A percentile compares a stretch with the other conserved stretches of the same genome.
Conservation (phyloP, 2,113 vertebrate species). For the Piaya cayana region DNA sequence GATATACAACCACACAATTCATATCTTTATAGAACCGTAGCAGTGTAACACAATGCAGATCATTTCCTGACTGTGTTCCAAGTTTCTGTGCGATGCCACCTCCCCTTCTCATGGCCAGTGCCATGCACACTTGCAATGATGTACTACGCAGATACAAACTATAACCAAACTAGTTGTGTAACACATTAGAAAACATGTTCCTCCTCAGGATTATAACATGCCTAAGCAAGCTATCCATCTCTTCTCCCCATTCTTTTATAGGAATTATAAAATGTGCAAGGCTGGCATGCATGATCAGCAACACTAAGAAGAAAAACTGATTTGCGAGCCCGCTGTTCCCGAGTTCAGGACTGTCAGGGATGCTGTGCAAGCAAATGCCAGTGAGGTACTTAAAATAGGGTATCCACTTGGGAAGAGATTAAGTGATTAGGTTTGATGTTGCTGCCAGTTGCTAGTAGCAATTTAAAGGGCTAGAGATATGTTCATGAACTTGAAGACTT, state of each 20-base stretch:
- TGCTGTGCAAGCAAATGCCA: slow-evolving; percentile 58
- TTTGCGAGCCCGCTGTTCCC: slow-evolving; percentile 22
- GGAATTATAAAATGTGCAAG: not conserved
- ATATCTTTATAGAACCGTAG: not conserved
- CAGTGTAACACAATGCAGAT: not conserved
- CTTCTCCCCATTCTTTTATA: not conserved
- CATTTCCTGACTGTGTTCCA: not conserved
- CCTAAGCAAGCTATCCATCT: not conserved
- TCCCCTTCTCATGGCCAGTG: not conserved
- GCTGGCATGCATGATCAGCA: not conserved
- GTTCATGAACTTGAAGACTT: not conserved
- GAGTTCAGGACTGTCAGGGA: slow-evolving; percentile 12
- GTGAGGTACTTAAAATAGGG: slow-evolving; percentile 49
- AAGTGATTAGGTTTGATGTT: slow-evolving; percentile 32
- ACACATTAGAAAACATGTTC: not conserved
- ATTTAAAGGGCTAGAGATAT: not conserved
- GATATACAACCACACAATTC: not conserved
- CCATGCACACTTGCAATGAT: not conserved
- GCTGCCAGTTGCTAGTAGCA: slow-evolving; percentile 47
- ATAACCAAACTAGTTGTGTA: not conserved
- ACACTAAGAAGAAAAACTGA: not conserved
- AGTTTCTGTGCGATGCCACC: not conserved
- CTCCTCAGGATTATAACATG: not conserved
- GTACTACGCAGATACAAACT: not conserved
- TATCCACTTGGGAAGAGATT: slow-evolving; percentile 60